These are phyloP conservation scores for Aptenodytes forsteri DNA, from an alignment of 2,113 vertebrate species.

Conservation along the genomic window DNA sequence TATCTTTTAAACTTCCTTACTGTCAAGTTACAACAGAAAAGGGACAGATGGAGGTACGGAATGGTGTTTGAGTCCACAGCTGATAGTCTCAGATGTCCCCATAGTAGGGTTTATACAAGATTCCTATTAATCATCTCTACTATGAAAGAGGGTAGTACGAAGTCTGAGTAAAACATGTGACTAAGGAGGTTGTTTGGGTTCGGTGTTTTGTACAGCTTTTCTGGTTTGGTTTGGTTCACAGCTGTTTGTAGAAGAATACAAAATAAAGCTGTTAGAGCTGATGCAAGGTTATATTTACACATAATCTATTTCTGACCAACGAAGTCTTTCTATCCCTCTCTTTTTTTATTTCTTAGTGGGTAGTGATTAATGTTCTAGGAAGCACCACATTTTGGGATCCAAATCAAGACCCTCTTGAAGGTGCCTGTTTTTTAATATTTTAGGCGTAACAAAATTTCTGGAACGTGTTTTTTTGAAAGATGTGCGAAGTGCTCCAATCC, in stretches of 20 bases:
- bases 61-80: neutral
- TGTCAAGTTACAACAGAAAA: constrained; percentile 93
- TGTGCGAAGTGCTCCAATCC: neutral
- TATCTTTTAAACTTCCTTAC: constrained; percentile 89
- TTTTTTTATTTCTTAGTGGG: neutral
- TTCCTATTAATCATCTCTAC: neutral
- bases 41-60: constrained; percentile 94
- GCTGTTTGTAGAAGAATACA: neutral
- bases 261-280: neutral
- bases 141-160: neutral
- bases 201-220: neutral
- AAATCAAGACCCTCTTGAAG: neutral
- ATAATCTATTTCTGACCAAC: neutral
- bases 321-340: neutral
- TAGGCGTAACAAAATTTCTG: neutral
- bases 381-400: neutral
- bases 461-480: neutral
- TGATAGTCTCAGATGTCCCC: neutral
- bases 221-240: neutral
- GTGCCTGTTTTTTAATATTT: neutral
- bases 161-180: neutral
- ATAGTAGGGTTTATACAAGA: neutral
- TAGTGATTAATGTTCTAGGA: neutral
- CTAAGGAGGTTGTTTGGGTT: neutral
- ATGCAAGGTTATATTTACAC: neutral